phyloP scores from a whole-genome alignment of 1,140 invertebrate genomes.

The Megalopta genalis region DNA sequence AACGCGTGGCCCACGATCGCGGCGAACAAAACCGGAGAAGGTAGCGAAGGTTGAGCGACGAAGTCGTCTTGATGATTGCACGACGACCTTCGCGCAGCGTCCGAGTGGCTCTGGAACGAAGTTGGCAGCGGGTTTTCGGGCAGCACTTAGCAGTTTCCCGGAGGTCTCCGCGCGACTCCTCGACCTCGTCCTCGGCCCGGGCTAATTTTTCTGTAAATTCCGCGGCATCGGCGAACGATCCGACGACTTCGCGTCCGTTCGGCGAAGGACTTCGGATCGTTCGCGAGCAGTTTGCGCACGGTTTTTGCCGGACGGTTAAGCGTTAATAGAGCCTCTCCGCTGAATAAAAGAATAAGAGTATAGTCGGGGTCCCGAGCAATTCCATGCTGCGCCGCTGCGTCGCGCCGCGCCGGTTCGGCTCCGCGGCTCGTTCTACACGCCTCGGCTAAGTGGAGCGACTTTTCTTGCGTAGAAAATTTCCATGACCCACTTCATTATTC shows the following conservation, averaged over 20 bases:
- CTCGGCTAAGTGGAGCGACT: background rate
- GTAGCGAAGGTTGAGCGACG: too few species aligned
- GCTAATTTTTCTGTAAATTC: background rate
- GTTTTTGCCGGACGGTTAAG: background rate
- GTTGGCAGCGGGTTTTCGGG: background rate
- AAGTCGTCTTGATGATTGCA: too few species aligned
- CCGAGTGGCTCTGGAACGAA: background rate
- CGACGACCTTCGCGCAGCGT: background rate
- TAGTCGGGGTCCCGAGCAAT: background rate
- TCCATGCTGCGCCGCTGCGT: background rate
- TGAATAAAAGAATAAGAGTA: conserved; percentile 9
- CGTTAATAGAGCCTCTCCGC: background rate
- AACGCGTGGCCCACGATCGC: too few species aligned
- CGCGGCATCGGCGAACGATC: background rate
- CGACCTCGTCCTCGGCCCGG: too few species aligned
- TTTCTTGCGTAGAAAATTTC: conserved; percentile 4
- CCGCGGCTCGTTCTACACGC: background rate
- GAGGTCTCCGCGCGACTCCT: background rate
- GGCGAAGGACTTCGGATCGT: background rate
- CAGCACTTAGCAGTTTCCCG: background rate
- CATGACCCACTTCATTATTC: conserved; percentile 13
- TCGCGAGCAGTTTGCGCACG: background rate
- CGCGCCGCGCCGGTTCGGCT: background rate
- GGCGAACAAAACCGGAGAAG: too few species aligned
- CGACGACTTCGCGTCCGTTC: background rate